Base-by-base conservation (phyloP, 2,888 invertebrate genomes). In the Epirrita christyi region DNA sequence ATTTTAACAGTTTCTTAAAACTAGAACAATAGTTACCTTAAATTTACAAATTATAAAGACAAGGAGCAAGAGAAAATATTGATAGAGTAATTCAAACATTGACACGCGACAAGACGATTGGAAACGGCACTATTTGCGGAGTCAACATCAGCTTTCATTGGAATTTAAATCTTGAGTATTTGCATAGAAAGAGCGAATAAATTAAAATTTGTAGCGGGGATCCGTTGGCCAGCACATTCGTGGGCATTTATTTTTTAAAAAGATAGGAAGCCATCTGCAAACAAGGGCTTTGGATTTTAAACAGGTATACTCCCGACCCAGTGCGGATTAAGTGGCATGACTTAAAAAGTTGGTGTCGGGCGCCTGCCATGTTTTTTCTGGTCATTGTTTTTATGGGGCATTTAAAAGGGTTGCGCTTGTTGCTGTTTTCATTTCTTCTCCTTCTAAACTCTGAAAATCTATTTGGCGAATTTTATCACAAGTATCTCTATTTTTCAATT, bases 81-180 rank as follows among this genome's bases (percentile, higher is more conserved):
- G 54, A 54, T 29, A 42, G 34, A n/a, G 11, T 42, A 34, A 14
- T 38, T 40, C 38, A 45, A 53, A 47, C 47, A 47, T 36, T 41
- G 47, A 13, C 46, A 21, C 14, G 10, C 21, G 42, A 11, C 14
- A 14, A 41, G 54, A 29, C 37, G 55, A 55, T 43, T 21, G 47
- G 37, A 28, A 36, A 6, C 32, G 27, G 34, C 28, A 21, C 27
- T 45, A 34, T 53, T 40, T 40, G 52, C 38, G 2, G 7, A 53
- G 40, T 11, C 44, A 37, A 38, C 44, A 40, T 29, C 44, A 15
- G 29, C 29, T 38, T 27, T 36, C 36, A 46, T 32, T 27, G 36
- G 28, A 47, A 54, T 54, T 54, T 37, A 41, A n/a, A 41, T 54
- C 47, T 34, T 6, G 8, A n/a, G 41, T 54, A 41, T 47, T 54